These are phyloP conservation scores for Chiroxiphia lanceolata DNA, from an alignment of 2,797 vertebrate genomes.

Conservation along the genomic window DNA sequence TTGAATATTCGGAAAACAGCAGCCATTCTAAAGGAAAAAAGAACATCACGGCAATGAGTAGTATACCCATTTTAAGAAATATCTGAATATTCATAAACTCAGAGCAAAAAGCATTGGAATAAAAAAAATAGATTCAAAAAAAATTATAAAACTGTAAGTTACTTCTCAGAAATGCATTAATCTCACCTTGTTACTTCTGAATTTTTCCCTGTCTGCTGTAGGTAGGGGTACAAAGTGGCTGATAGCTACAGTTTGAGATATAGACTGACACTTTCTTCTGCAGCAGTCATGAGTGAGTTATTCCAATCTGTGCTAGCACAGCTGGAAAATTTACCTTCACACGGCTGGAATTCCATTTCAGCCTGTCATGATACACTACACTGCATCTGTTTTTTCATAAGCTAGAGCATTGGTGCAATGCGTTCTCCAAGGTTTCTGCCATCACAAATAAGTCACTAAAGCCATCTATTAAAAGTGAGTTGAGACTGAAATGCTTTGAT, in stretches of 20 bases:
- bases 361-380: conserved; percentile 78
- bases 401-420: conserved; percentile 8
- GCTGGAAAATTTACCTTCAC: conserved; percentile 79
- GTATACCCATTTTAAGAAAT: neutral
- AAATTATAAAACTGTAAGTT: neutral
- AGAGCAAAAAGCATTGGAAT: neutral
- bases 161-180: conserved; percentile 38
- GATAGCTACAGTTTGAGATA: conserved; percentile 72
- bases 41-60: neutral
- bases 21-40: neutral
- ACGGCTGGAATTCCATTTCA: conserved; percentile 73
- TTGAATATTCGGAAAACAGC: neutral
- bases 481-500: conserved; percentile 25
- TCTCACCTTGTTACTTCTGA: conserved; percentile 39
- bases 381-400: conserved; percentile 70
- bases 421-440: conserved; percentile 55
- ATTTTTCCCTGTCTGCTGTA: conserved; percentile 7
- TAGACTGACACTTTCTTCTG: conserved; percentile 71
- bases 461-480: conserved; percentile 43
- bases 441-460: conserved; percentile 52
- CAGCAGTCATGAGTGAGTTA: conserved; percentile 77
- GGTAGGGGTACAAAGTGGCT: conserved; percentile 40
- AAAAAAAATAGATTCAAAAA: neutral
- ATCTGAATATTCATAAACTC: neutral
- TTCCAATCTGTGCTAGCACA: conserved; percentile 73